phyloP scores from a whole-genome alignment of 2,113 vertebrate species.

The Trematocara nigrifrons region DNA sequence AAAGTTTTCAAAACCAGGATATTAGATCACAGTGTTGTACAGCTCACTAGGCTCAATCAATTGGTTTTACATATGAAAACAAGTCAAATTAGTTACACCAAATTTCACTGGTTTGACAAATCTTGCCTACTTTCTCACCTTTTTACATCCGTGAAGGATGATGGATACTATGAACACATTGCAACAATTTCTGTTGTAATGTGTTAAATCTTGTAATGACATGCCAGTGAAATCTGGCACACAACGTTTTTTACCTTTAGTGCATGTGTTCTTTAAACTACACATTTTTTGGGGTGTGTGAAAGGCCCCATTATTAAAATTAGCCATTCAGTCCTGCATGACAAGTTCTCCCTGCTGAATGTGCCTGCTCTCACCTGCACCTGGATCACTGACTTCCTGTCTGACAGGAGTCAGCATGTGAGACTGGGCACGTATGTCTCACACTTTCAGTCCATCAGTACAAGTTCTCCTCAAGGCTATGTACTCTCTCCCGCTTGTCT shows the following conservation, averaged over 20 bases:
- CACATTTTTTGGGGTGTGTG: fast-evolving
- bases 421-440: background rate
- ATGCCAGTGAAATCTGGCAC: background rate
- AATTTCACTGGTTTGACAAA: background rate
- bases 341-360: background rate
- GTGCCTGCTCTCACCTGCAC: background rate
- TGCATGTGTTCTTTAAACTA: background rate
- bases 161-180: background rate
- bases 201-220: background rate
- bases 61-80: background rate
- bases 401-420: background rate
- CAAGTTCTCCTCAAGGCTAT: background rate
- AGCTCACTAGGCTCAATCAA: background rate
- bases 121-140: background rate
- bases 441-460: background rate
- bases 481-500: background rate
- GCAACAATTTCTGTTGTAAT: background rate
- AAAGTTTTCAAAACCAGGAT: background rate
- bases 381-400: background rate
- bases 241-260: background rate
- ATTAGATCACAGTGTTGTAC: background rate
- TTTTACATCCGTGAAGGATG: background rate
- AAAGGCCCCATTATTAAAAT: background rate
- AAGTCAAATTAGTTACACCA: background rate
- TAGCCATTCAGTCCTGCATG: background rate